These are phyloP conservation scores for Hippoglossus hippoglossus DNA, from an alignment of 2,797 vertebrate species.

Conservation along the genomic window DNA sequence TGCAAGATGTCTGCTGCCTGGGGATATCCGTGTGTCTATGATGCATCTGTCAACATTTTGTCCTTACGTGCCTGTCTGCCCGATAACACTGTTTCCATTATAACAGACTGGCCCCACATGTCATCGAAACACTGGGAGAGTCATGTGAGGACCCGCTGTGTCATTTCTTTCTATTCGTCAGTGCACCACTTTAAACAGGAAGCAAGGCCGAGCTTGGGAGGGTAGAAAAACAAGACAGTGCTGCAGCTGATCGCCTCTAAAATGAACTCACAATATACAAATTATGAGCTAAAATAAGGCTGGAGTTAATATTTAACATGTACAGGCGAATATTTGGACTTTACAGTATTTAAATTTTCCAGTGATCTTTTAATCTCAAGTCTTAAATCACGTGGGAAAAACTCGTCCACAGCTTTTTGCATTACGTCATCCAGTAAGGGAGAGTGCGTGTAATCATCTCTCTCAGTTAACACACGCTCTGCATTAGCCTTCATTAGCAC, in stretches of 20 bases:
- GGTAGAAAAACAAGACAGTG: constrained; percentile 17
- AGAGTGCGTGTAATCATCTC: constrained; percentile 22
- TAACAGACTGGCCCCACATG: constrained; percentile 43
- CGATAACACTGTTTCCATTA: constrained; percentile 70
- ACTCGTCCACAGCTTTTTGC: too few species aligned
- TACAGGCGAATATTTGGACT: too few species aligned
- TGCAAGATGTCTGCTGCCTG: constrained; percentile 49
- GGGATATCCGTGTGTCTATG: constrained; percentile 46
- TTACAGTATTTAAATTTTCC: not conserved
- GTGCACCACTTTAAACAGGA: constrained; percentile 18
- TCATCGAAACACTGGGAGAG: constrained; percentile 48
- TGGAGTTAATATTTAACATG: not conserved
- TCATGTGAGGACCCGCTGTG: constrained; percentile 53
- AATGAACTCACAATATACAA: not conserved
- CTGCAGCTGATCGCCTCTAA: not conserved
- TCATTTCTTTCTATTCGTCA: constrained; percentile 36
- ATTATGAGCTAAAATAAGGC: not conserved
- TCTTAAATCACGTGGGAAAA: not conserved
- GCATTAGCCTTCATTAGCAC: constrained; percentile 15
- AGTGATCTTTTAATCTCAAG: not conserved
- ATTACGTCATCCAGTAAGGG: not conserved
- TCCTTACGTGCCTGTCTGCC: constrained; percentile 45
- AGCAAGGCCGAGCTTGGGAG: constrained; percentile 8
- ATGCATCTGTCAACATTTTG: constrained; percentile 63
- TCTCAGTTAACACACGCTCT: constrained; percentile 28